Percentiles rank a stretch among this genome's conserved stretches.
These are phyloP conservation scores for Ephestia elutella DNA, from an alignment of 1,140 invertebrate genomes.

Conservation along the genomic window DNA sequence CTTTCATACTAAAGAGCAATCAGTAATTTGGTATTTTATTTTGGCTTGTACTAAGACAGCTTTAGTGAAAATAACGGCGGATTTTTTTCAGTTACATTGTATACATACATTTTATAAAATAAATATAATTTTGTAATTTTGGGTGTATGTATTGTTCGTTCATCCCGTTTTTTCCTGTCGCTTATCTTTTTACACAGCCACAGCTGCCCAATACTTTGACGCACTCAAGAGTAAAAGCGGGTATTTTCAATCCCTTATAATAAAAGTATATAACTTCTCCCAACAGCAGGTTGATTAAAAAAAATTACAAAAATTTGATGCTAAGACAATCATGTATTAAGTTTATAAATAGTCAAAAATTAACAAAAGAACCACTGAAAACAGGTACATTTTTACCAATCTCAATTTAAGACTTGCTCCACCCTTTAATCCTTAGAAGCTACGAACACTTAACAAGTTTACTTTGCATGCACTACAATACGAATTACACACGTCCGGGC, in stretches of 20 bases:
- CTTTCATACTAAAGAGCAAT: neutral
- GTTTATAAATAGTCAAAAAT: conserved; percentile 72
- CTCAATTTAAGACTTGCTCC: conserved; percentile 63
- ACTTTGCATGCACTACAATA: conserved; percentile 65
- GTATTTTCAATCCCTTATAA: too few relatives aligned
- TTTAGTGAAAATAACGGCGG: conserved; percentile 40
- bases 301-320: conserved; percentile 53
- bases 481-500: conserved; percentile 47
- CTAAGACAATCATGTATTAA: conserved; percentile 73
- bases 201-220: too few relatives aligned
- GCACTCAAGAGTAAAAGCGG: too few relatives aligned
- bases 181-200: neutral
- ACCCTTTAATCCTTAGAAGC: conserved; percentile 64
- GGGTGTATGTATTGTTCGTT: conserved; percentile 15
- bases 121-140: conserved; percentile 53
- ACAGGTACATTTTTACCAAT: conserved; percentile 71
- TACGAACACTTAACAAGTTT: conserved; percentile 70
- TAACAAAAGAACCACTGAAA: conserved; percentile 71
- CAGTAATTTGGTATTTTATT: conserved; percentile 30
- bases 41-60: conserved; percentile 47
- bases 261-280: too few relatives aligned
- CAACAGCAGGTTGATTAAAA: conserved; percentile 2
- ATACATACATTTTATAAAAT: conserved; percentile 70
- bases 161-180: neutral
- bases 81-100: conserved; percentile 65